These are phyloP conservation scores for Pentamera pediparva DNA, from an alignment of 53 echinoderm and acorn worm genomes.

Conservation along the genomic window DNA sequence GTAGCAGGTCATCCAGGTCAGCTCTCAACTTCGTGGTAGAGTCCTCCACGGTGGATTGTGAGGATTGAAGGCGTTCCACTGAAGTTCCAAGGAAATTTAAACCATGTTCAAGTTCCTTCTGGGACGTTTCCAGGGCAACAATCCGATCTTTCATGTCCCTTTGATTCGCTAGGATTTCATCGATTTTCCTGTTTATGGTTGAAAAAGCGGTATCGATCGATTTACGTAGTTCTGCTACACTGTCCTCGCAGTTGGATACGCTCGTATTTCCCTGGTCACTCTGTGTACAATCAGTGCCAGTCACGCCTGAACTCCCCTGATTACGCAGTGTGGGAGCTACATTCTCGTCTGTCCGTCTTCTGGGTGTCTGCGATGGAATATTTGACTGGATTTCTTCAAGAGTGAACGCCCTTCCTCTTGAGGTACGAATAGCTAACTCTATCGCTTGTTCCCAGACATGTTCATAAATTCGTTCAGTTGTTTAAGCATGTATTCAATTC, in stretches of 20 bases:
- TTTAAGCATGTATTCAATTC: too few relatives aligned
- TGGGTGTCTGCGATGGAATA: neutral
- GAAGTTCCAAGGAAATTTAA: neutral
- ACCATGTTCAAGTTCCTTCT: neutral
- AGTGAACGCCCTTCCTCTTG: too few relatives aligned
- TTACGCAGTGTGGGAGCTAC: neutral
- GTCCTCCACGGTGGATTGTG: neutral
- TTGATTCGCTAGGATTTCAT: neutral
- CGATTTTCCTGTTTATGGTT: neutral
- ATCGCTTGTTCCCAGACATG: too few relatives aligned
- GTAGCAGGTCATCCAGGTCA: neutral
- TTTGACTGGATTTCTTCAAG: neutral
- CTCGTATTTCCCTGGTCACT: neutral
- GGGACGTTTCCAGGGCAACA: neutral
- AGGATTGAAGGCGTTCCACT: neutral
- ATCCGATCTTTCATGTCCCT: constrained; percentile 10
- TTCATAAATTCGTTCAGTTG: too few relatives aligned
- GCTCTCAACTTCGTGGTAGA: neutral
- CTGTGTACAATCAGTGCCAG: neutral
- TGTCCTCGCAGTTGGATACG: neutral
- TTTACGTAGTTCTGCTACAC: neutral
- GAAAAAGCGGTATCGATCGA: neutral
- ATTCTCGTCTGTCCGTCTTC: neutral
- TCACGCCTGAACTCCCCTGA: neutral
- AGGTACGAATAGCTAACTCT: too few relatives aligned